phyloP scores from a whole-genome alignment of 2,113 vertebrate species.

The Prunella himalayana region DNA sequence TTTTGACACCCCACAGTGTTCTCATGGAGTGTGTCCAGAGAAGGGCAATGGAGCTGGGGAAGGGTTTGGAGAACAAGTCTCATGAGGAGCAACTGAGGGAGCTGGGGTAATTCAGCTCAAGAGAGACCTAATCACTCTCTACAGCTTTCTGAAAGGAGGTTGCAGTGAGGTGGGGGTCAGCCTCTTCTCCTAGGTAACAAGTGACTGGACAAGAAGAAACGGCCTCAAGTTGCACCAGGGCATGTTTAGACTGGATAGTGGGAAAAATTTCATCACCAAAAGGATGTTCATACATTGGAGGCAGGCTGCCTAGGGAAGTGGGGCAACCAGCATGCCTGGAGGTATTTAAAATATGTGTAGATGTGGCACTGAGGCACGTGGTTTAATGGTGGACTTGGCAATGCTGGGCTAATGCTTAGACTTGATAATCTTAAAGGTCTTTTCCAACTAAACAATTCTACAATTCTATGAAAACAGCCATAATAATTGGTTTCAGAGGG shows the following conservation, averaged over 20 bases:
- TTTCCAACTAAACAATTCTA: background rate
- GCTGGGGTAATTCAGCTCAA: fast-evolving
- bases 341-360: background rate
- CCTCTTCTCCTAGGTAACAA: background rate
- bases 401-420: background rate
- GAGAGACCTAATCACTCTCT: background rate
- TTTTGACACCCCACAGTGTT: background rate
- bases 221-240: background rate
- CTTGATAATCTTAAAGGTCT: background rate
- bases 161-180: background rate
- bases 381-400: background rate
- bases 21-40: fast-evolving
- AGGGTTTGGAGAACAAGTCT: background rate
- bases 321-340: background rate
- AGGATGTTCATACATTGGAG: background rate
- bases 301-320: background rate
- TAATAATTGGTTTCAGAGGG: constrained; percentile 23
- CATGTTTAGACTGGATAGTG: background rate
- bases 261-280: background rate
- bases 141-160: background rate
- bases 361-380: background rate
- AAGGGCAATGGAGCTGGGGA: background rate
- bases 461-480: background rate
- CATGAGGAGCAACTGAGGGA: background rate
- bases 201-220: background rate